These are phyloP conservation scores for Drosophila suboccidentalis DNA, from an alignment of 2,888 invertebrate species.

Conservation along the genomic window DNA sequence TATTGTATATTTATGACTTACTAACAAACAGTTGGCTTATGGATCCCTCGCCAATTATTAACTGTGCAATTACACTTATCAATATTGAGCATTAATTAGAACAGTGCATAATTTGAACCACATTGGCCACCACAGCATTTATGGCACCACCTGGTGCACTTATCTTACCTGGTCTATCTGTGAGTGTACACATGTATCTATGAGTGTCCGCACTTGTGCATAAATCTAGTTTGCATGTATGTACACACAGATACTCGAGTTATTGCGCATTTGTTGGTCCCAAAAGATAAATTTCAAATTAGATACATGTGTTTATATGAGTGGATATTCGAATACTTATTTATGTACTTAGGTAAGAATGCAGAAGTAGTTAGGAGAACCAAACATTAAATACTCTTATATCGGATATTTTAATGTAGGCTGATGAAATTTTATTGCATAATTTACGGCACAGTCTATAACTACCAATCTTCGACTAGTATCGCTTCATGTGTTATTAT, in stretches of 20 bases:
- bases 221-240: constrained; percentile 41
- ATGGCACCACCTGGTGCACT: constrained; percentile 56
- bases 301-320: constrained; percentile 3
- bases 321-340: background rate
- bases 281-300: constrained; percentile 39
- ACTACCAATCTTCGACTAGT: background rate
- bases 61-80: constrained; percentile 38
- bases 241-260: constrained; percentile 17
- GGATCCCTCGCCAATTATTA: constrained; percentile 34
- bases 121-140: constrained; percentile 31
- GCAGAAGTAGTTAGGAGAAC: no score
- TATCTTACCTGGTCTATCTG: constrained; percentile 26
- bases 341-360: background rate
- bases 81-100: constrained; percentile 39
- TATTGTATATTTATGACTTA: constrained; percentile 29
- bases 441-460: no score
- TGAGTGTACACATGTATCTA: constrained; percentile 18
- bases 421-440: no score
- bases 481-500: background rate
- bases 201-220: constrained; percentile 30
- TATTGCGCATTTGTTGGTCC: constrained; percentile 44
- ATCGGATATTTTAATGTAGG: no score
- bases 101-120: constrained; percentile 15
- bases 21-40: constrained; percentile 15
- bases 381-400: background rate